phyloP scores from a whole-genome alignment of 2,888 invertebrate genomes.

The Chromoteleia sp. region DNA sequence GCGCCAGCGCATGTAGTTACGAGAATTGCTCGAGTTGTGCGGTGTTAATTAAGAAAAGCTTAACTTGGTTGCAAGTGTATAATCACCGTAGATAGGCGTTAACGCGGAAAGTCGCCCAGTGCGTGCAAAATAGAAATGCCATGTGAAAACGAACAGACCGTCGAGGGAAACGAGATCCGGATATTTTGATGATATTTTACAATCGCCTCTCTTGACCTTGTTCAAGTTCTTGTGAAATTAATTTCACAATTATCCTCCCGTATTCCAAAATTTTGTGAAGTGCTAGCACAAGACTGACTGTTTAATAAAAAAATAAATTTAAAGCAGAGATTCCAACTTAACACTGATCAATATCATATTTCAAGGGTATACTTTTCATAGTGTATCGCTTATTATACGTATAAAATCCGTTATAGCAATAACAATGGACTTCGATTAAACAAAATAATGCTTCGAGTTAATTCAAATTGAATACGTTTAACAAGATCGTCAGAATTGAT shows the following conservation, averaged over 20 bases:
- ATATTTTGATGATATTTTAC: conserved; percentile 31
- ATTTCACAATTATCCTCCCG: background rate
- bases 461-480: no score
- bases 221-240: conserved; percentile 13
- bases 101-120: conserved; percentile 73
- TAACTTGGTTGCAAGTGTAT: conserved; percentile 76
- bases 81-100: conserved; percentile 77
- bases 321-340: no score
- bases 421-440: no score
- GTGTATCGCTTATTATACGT: no score
- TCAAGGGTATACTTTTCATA: no score
- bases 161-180: conserved; percentile 16
- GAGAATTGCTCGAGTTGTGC: conserved; percentile 75
- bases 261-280: background rate
- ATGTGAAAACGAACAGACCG: conserved; percentile 44
- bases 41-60: conserved; percentile 81
- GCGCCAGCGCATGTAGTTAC: conserved; percentile 38
- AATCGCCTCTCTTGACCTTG: conserved; percentile 20
- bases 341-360: no score
- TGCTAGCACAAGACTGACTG: no score
- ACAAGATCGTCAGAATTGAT: no score
- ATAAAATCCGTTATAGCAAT: no score
- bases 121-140: conserved; percentile 56
- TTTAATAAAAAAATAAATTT: no score
- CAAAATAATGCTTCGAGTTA: no score